A percentile compares a stretch with the other conserved stretches of the same genome.
Evolutionary conservation across 2,888 invertebrate species (phyloP).

Genomic region (Polyploca ridens): DNA sequence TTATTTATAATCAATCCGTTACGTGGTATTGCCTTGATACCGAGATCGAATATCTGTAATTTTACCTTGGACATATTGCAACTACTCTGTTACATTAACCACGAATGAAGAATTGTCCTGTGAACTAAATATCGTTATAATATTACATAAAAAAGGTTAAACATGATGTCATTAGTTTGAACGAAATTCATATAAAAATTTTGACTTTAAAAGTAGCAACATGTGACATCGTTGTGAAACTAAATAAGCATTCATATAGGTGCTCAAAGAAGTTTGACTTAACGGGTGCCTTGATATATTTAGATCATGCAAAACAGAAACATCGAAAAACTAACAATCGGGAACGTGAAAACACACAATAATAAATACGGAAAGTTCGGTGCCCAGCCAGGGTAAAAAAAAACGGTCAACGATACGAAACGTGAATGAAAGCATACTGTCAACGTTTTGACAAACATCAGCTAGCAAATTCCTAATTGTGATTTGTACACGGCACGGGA

Average conservation of each 20-base stretch:
- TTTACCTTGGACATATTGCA: constrained; percentile 44
- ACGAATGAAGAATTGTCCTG: constrained; percentile 20
- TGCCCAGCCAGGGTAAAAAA: neutral
- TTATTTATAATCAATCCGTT: constrained; percentile 50
- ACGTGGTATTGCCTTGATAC: constrained; percentile 52
- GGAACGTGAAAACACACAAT: neutral
- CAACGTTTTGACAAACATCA: constrained; percentile 30
- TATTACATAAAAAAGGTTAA: neutral
- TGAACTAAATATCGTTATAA: constrained; percentile 23
- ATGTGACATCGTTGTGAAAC: constrained; percentile 1
- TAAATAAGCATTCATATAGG: constrained; percentile 1
- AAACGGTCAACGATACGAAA: neutral
- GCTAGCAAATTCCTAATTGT: constrained; percentile 33
- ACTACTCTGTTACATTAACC: constrained; percentile 5
- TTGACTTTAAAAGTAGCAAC: neutral
- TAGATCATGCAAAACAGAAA: neutral
- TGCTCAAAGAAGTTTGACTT: neutral
- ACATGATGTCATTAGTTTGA: neutral
- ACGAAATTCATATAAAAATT: neutral
- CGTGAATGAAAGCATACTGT: neutral
- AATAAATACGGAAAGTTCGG: neutral
- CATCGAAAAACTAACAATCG: neutral
- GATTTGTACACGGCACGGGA: constrained; percentile 34
- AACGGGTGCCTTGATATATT: neutral
- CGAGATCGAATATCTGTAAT: constrained; percentile 53